Conservation (phyloP, 2,797 vertebrate species). For the Pseudochirops cupreus region DNA sequence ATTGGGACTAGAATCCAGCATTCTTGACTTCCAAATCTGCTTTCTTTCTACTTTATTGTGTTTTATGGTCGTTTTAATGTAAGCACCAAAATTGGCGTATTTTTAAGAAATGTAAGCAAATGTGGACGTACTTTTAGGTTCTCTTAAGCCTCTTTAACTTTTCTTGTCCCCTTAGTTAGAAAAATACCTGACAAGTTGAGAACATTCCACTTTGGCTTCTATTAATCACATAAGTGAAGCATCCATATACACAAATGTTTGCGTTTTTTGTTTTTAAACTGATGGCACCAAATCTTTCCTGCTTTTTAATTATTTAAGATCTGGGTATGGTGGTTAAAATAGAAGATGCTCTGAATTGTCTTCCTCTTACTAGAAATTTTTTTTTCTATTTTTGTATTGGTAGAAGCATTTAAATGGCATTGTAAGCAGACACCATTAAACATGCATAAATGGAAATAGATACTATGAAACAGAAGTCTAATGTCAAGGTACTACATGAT, state of each 20-base stretch:
- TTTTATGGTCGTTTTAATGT: conserved; percentile 44
- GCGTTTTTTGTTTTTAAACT: conserved; percentile 5
- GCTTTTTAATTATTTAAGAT: conserved; percentile 9
- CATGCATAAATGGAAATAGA: neutral
- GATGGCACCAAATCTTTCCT: neutral
- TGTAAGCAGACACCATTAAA: neutral
- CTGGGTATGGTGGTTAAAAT: neutral
- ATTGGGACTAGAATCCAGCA: neutral
- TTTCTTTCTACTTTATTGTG: neutral
- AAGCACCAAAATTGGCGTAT: conserved; percentile 44
- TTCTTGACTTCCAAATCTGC: neutral
- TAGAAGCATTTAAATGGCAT: neutral
- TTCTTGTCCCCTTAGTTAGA: neutral
- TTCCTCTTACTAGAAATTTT: neutral
- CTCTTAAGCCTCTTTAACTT: neutral
- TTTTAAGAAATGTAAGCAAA: conserved; percentile 16
- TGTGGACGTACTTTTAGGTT: conserved; percentile 23
- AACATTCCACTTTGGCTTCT: neutral
- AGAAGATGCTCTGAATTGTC: neutral
- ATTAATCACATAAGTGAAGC: conserved; percentile 12
- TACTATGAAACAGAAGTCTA: neutral
- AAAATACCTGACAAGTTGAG: neutral
- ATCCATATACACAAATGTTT: neutral
- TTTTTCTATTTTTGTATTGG: conserved; percentile 22
- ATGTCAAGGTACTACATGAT: neutral